These are phyloP conservation scores for Phragmatobia fuliginosa DNA, from an alignment of 2,888 invertebrate species.

Conservation along the genomic window DNA sequence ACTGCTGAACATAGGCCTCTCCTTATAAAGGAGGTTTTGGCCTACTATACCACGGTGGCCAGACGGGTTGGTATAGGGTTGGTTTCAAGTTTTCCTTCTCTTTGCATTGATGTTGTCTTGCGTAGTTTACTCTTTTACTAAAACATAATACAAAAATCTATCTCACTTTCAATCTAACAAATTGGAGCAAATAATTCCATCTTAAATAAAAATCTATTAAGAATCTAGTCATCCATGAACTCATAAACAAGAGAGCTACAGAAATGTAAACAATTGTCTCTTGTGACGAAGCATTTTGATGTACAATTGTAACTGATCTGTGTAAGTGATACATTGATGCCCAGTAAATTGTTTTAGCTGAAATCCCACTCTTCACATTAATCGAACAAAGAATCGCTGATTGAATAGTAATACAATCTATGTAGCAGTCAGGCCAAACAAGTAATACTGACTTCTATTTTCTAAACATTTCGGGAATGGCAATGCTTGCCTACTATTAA, in stretches of 20 bases:
- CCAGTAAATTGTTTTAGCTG: conserved; percentile 66
- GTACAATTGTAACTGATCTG: conserved; percentile 60
- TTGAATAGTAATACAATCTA: conserved; percentile 76
- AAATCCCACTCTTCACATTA: conserved; percentile 59
- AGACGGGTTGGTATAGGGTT: too few relatives aligned
- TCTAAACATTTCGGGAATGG: not conserved
- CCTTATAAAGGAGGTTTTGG: too few relatives aligned
- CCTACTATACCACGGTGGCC: too few relatives aligned
- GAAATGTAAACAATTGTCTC: conserved; percentile 62
- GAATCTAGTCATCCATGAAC: not conserved
- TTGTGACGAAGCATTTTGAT: conserved; percentile 68
- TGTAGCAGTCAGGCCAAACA: conserved; percentile 59
- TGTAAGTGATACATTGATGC: conserved; percentile 66
- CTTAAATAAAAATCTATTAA: not conserved
- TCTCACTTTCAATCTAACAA: not conserved
- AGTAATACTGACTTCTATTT: conserved; percentile 28
- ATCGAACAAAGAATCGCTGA: conserved; percentile 70
- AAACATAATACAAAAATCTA: too few relatives aligned
- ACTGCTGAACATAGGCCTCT: too few relatives aligned
- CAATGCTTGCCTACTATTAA: not conserved
- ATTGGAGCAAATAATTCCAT: not conserved
- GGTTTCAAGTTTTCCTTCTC: too few relatives aligned
- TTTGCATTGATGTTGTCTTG: too few relatives aligned
- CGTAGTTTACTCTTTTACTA: too few relatives aligned
- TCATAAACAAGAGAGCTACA: not conserved